Evolutionary conservation across 2,113 vertebrate genomes (phyloP), one percentile per base, ranked within the genome.

Genomic region (Petrocephalus microphthalmus): DNA sequence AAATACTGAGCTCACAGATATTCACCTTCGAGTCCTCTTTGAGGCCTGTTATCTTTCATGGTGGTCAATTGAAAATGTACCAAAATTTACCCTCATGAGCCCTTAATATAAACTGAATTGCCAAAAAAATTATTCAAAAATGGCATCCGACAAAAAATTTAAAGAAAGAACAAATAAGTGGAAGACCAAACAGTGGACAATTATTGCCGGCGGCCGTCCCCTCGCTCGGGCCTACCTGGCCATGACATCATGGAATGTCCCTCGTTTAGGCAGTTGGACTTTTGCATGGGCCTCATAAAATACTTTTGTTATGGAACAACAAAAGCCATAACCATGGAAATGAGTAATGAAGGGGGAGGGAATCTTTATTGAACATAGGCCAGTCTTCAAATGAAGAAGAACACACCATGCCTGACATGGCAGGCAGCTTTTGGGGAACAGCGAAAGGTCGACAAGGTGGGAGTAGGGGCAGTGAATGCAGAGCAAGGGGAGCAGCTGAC

Each of bases 161-260:
- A 13, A 11, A 51, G 22, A 45, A 53, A 53, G n/a, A 29, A 53
- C 7, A 1, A 22, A 85, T 25, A 54, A 57, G 84, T 42, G 15
- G 17, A 86, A 57, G n/a, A 2, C 15, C 84, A 54, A 53, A 33
- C 2, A 17, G 5, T 37, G 19, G 88, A 89, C 83, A 81, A n/a
- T 83, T 54, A 87, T 47, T 85, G 60, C 13, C 67, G 25, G 64
- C 81, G 54, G 25, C 57, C 37, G 60, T 74, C 87, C 64, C 88
- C 87, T 6, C 13, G 64, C 90, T 88, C 86, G 82, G 88, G 89
- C 89, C 92, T 95, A 95, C 94, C 94, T 96, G 95, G 89, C 91
- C 89, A 89, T 93, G 94, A 90, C 88, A 93, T 92, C 93, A 93
- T 94, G 94, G 95, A 94, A 95, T 93, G 93, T 94, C 88, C 91